Base-by-base conservation (phyloP, 2,797 vertebrate genomes). In the Glossophaga mutica region DNA sequence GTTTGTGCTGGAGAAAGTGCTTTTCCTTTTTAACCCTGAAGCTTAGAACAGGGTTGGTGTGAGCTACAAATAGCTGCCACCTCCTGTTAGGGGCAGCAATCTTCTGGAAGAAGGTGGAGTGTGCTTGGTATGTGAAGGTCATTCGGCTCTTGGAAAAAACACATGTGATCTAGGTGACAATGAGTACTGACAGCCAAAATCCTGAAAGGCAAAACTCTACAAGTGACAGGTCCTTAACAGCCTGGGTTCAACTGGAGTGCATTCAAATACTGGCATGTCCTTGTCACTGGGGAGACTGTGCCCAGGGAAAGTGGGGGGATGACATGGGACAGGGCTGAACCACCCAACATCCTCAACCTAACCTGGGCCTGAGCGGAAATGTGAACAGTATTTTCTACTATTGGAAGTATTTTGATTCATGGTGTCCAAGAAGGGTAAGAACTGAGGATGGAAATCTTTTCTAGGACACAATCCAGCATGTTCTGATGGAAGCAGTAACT, bases 231-330 rank as follows among this genome's bases (percentile, higher is more conserved):
- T 70, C 87, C 87, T 95, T 78, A 87, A 81, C n/a, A 79, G 73
- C 81, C 29, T 19, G 73, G 73, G 90, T 94, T 97, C 93, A 94
- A 6, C 85, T 24, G 26, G 87, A 97, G 94, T 90, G 85, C 90
- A 90, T 52, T 95, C 87, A 92, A 59, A 48, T 76, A 57, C 68
- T 11, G 52, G 73, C 44, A 1, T 9, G 46, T 65, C 94, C 94
- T 94, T 86, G 91, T 92, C 73, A 18, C 48, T 1, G 19, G 39
- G 62, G 74, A 62, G 32, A 50, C 52, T 4, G 65, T 42, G 21
- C 52, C 9, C 44, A 11, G 22, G 29, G 37, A 24, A 15, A 46
- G 2, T 0, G 0, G 18, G 42, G 32, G 59, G 79, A 32, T 1
- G 2, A 57, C 21, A 32, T 26, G 39, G 52, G 7, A 32, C 82